phyloP scores from a whole-genome alignment of 2,888 invertebrate genomes.

The Autographa pulchrina region DNA sequence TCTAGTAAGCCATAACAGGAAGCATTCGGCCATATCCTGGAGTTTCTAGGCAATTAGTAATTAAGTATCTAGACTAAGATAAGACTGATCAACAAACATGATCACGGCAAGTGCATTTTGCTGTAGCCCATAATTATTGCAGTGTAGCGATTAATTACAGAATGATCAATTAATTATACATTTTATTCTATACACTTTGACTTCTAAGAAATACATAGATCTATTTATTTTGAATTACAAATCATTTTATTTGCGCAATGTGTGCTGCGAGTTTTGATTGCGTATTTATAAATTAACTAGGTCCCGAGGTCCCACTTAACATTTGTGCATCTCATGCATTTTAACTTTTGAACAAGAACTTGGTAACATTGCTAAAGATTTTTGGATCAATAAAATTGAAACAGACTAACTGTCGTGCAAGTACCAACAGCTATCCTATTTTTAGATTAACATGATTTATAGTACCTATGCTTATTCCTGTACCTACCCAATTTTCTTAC shows the following conservation, averaged over 20 bases:
- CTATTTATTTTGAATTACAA: conserved; percentile 7
- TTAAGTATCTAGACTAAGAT: conserved; percentile 51
- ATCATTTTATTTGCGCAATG: conserved; percentile 3
- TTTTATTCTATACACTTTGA: conserved; percentile 20
- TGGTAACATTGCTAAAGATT: too few relatives aligned
- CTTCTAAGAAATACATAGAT: background rate
- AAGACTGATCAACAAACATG: conserved; percentile 53
- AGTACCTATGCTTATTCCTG: too few relatives aligned
- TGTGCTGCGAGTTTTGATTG: background rate
- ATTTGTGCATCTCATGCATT: background rate
- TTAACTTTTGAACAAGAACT: background rate
- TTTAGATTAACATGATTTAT: too few relatives aligned
- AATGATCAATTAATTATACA: conserved; percentile 55
- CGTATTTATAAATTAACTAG: background rate
- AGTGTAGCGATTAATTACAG: conserved; percentile 52
- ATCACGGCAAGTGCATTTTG: conserved; percentile 62
- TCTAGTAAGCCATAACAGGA: conserved; percentile 42
- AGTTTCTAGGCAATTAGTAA: conserved; percentile 54
- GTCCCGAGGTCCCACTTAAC: background rate
- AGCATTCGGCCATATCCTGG: conserved; percentile 35
- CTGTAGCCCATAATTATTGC: conserved; percentile 57
- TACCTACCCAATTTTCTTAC: too few relatives aligned
- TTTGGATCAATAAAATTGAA: too few relatives aligned
- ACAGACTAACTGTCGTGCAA: too few relatives aligned
- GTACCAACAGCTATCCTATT: too few relatives aligned